Evolutionary conservation across 2,113 vertebrate genomes (phyloP).

Genomic region (Megaceryle maxima): DNA sequence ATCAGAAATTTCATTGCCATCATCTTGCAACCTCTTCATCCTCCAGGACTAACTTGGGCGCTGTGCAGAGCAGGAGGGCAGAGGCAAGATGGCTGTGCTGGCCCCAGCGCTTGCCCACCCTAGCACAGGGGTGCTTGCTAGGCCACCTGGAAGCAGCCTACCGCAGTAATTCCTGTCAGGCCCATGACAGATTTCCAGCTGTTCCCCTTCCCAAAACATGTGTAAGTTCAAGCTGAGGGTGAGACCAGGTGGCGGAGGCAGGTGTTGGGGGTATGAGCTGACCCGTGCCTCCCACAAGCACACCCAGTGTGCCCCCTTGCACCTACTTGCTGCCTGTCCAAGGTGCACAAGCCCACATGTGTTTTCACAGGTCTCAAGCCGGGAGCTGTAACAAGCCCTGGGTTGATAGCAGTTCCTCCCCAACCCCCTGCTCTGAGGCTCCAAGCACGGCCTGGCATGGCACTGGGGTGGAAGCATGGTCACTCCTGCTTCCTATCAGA

Average conservation of each 20-base stretch:
- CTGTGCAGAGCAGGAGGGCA: background rate
- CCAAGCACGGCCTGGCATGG: fast-evolving
- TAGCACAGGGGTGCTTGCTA: background rate
- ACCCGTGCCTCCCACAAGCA: fast-evolving
- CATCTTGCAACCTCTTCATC: background rate
- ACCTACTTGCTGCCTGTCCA: background rate
- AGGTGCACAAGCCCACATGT: fast-evolving
- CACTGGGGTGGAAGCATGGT: background rate
- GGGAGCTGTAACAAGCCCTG: background rate
- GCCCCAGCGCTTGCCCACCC: fast-evolving
- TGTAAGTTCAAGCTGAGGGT: background rate
- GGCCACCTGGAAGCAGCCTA: background rate
- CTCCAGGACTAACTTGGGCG: background rate
- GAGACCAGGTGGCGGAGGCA: fast-evolving
- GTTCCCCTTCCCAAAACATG: background rate
- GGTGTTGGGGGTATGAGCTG: fast-evolving
- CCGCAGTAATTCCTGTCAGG: background rate
- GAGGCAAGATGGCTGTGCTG: background rate
- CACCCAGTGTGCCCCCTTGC: too few species aligned
- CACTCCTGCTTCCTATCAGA: background rate
- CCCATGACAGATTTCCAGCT: background rate
- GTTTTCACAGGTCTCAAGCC: background rate
- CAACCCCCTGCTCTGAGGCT: background rate
- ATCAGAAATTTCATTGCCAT: background rate
- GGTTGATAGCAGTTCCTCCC: background rate